Percentiles rank a stretch among this genome's conserved stretches.
Conservation (phyloP, 2,888 invertebrate species). For the Temnothorax ravouxi region DNA sequence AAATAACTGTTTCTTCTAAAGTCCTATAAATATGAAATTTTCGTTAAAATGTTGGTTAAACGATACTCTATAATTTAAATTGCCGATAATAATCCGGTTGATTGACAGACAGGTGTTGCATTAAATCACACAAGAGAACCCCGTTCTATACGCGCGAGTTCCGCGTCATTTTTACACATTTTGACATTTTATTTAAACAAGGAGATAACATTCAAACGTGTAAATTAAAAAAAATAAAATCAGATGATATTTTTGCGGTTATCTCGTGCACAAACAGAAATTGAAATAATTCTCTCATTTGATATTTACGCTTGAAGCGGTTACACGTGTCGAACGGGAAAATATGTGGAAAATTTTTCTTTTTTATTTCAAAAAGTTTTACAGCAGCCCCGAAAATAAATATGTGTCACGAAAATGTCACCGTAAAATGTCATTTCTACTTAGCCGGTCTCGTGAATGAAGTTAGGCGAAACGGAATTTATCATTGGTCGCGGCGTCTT, state of each 20-base stretch:
- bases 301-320: slow-evolving; percentile 15
- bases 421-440: background rate
- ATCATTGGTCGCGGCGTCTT: slow-evolving; percentile 4
- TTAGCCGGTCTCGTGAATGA: background rate
- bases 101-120: background rate
- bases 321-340: background rate
- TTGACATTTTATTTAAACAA: slow-evolving; percentile 19
- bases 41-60: background rate
- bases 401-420: slow-evolving; percentile 1
- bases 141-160: background rate
- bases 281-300: slow-evolving; percentile 33
- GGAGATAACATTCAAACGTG: background rate
- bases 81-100: background rate
- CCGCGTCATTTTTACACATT: background rate
- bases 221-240: slow-evolving; percentile 1
- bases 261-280: slow-evolving; percentile 35
- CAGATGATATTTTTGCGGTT: slow-evolving; percentile 33
- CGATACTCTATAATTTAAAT: background rate
- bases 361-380: slow-evolving; percentile 5
- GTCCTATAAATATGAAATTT: background rate
- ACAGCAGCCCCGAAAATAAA: background rate
- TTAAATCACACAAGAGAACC: background rate
- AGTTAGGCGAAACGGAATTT: slow-evolving; percentile 29
- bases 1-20: background rate
- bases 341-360: slow-evolving; percentile 23